Conservation (phyloP, 2,888 invertebrate genomes). For the Calliscelio sp. region DNA sequence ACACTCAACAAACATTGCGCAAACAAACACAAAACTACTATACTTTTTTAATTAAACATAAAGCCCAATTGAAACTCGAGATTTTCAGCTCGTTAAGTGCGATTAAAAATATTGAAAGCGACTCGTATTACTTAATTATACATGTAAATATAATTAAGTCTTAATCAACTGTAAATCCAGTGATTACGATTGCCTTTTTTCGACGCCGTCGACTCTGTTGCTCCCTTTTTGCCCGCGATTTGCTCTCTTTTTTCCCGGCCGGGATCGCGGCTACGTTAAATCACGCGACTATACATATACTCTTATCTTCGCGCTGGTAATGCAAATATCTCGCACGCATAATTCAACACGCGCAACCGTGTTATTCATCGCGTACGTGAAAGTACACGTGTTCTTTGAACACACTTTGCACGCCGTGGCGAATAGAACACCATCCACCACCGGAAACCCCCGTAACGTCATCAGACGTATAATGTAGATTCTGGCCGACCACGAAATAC, state of each 20-base stretch:
- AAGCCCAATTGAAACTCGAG: background rate
- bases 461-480: no score
- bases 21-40: background rate
- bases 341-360: constrained; percentile 63
- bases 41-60: background rate
- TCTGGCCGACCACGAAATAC: constrained; percentile 2
- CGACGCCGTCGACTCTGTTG: background rate
- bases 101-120: background rate
- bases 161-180: constrained; percentile 52
- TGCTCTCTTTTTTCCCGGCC: background rate
- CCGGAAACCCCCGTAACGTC: constrained; percentile 29
- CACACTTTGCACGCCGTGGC: constrained; percentile 22
- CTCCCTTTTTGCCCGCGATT: background rate
- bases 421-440: no score
- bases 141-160: constrained; percentile 56
- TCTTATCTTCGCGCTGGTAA: constrained; percentile 63
- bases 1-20: no score
- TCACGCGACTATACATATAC: no score
- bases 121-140: constrained; percentile 36
- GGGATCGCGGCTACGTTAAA: constrained; percentile 55
- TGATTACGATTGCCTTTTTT: constrained; percentile 22
- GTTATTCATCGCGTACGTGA: constrained; percentile 62
- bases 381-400: constrained; percentile 67
- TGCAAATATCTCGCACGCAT: constrained; percentile 67
- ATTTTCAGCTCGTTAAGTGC: constrained; percentile 7